A percentile compares a stretch with the other conserved stretches of the same genome.
These are phyloP conservation scores for Boloria selene DNA, from an alignment of 2,888 invertebrate genomes.

Conservation along the genomic window DNA sequence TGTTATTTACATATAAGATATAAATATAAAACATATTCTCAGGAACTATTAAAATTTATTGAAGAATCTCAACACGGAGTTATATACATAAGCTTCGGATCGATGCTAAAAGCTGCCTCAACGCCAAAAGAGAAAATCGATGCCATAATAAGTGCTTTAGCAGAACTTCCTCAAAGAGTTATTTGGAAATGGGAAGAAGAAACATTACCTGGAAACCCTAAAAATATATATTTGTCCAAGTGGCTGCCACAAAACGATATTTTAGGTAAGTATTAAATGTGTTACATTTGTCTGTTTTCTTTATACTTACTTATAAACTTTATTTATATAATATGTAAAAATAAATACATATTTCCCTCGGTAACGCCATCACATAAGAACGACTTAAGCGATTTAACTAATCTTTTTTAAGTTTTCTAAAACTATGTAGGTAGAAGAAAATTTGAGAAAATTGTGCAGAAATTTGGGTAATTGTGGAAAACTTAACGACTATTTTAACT, in stretches of 20 bases:
- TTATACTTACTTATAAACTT: too few relatives aligned
- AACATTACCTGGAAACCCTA: slow-evolving; percentile 74
- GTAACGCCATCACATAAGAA: too few relatives aligned
- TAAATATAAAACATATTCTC: slow-evolving; percentile 18
- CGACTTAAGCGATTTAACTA: too few relatives aligned
- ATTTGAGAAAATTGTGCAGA: too few relatives aligned
- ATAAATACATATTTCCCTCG: too few relatives aligned
- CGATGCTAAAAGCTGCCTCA: slow-evolving; percentile 85
- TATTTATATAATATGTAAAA: too few relatives aligned
- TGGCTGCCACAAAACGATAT: slow-evolving; percentile 87
- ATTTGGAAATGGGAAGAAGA: slow-evolving; percentile 89
- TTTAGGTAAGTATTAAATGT: slow-evolving; percentile 65
- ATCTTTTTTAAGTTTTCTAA: too few relatives aligned
- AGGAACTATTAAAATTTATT: slow-evolving; percentile 84
- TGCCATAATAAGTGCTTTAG: slow-evolving; percentile 83
- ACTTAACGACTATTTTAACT: too few relatives aligned
- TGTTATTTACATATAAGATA: background rate
- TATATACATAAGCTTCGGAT: slow-evolving; percentile 89
- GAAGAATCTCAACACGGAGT: slow-evolving; percentile 85
- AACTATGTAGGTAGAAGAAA: too few relatives aligned
- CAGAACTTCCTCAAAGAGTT: slow-evolving; percentile 84
- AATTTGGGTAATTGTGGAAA: too few relatives aligned
- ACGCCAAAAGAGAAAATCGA: slow-evolving; percentile 82
- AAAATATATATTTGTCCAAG: slow-evolving; percentile 80
- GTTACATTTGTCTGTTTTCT: background rate